Evolutionary conservation across 2,888 invertebrate genomes (phyloP).

Genomic region (Sicus ferrugineus): DNA sequence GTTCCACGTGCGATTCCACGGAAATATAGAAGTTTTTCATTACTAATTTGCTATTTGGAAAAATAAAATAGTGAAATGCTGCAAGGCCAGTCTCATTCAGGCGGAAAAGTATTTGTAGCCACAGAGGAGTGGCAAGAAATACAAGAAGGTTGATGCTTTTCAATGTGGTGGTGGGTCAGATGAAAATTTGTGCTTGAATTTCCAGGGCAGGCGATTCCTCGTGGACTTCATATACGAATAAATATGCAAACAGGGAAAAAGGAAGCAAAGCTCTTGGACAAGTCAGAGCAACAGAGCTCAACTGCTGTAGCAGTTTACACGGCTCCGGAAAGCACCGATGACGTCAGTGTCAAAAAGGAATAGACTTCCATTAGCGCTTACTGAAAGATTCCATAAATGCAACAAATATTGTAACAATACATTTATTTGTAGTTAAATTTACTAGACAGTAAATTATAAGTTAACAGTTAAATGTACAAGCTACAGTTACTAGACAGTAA

Average conservation of each 20-base stretch:
- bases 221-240: constrained; percentile 75
- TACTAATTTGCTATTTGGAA: background rate
- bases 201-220: constrained; percentile 73
- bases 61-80: background rate
- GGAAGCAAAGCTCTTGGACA: constrained; percentile 75
- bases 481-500: no score
- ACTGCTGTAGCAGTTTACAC: constrained; percentile 8
- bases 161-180: constrained; percentile 33
- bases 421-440: no score
- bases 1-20: background rate
- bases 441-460: no score
- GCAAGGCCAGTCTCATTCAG: background rate
- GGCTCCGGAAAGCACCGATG: background rate
- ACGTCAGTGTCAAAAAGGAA: background rate
- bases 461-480: no score
- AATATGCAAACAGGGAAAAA: constrained; percentile 74
- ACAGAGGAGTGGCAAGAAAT: constrained; percentile 71
- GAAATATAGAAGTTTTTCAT: background rate
- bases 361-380: no score
- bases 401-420: no score
- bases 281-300: constrained; percentile 54
- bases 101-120: constrained; percentile 64
- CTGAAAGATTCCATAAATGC: no score
- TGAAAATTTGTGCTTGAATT: background rate
- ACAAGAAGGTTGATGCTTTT: constrained; percentile 65